Percentiles rank a stretch among this genome's conserved stretches.
Evolutionary conservation across 1,140 invertebrate species (phyloP).

Genomic region (Zaprionus ornatus): DNA sequence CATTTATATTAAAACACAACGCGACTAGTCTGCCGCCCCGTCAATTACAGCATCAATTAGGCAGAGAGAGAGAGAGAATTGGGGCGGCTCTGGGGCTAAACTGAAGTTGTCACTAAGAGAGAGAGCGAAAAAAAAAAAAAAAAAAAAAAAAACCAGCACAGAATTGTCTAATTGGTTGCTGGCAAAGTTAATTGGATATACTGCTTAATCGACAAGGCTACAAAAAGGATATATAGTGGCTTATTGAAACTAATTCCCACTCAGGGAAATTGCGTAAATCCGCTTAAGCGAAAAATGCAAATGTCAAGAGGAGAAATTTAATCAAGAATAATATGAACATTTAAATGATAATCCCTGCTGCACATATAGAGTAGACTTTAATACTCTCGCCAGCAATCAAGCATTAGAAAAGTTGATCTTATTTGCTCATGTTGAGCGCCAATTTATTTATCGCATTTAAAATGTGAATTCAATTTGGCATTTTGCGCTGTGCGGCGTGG

Average conservation of each 20-base stretch:
- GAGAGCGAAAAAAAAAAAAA: background rate
- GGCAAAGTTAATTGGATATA: background rate
- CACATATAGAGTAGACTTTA: background rate
- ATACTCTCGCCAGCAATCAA: background rate
- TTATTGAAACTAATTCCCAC: background rate
- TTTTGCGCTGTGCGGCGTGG: no score
- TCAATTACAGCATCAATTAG: background rate
- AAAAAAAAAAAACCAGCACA: background rate
- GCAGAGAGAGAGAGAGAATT: background rate
- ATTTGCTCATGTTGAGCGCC: constrained; percentile 15
- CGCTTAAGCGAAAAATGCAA: constrained; percentile 2
- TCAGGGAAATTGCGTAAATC: background rate
- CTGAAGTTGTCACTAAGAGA: background rate
- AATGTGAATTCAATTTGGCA: constrained; percentile 65
- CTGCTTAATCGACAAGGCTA: background rate
- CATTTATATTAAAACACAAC: background rate
- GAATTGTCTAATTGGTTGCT: background rate
- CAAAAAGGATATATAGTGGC: background rate
- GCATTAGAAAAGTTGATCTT: background rate
- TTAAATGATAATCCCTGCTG: background rate
- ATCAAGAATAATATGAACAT: background rate
- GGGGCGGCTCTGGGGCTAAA: background rate
- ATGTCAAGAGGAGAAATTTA: constrained; percentile 6
- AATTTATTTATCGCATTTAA: constrained; percentile 54
- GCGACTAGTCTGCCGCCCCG: background rate